Base-by-base conservation (phyloP, 2,113 vertebrate species). In the Typhlomys cinereus region DNA sequence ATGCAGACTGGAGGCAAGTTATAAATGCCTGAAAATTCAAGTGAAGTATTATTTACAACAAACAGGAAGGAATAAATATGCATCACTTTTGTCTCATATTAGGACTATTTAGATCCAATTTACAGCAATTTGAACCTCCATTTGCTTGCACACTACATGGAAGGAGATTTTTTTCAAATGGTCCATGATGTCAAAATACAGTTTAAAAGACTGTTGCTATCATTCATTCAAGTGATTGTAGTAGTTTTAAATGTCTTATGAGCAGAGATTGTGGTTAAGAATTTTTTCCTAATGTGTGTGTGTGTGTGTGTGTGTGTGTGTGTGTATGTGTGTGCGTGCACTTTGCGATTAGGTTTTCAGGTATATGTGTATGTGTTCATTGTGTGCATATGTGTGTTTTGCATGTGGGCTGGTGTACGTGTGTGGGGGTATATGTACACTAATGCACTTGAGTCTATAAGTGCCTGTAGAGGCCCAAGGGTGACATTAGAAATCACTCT, bases 1-100 rank as follows among this genome's bases (percentile, higher is more conserved):
- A 99, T 34, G 29, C 98, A 98, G 96, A 99, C 97, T 44, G 99
- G 96, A 1, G 99, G 99, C 84, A 99, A 98, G 95, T 98, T 99
- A 97, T 99, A 99, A 96, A 99, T 94, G 93, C 98, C 99, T 99
- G 92, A 67, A 95, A 88, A 93, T 96, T 39, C 48, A 98, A 82
- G 83, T 81, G 81, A 88, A 94, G 87, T 89, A 54, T 70, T 75
- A 76, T 52, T 93, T 64, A 90, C 66, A 92, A 81, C 71, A 54
- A 48, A 39, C 9, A 88, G 18, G 8, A 83, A 76, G 31, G 61
- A 93, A 74, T n/a, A 80, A 89, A 67, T 76, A 46, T 21, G 21
- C n/a, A 62, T 46, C 41, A 87, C 8, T 76, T 89, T 66, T 78
- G 41, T 67, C 23, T 75, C 89, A 27, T 52, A 80, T 6, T 76